phyloP scores from a whole-genome alignment of 2,888 invertebrate species.

The Drosophila tripunctata region DNA sequence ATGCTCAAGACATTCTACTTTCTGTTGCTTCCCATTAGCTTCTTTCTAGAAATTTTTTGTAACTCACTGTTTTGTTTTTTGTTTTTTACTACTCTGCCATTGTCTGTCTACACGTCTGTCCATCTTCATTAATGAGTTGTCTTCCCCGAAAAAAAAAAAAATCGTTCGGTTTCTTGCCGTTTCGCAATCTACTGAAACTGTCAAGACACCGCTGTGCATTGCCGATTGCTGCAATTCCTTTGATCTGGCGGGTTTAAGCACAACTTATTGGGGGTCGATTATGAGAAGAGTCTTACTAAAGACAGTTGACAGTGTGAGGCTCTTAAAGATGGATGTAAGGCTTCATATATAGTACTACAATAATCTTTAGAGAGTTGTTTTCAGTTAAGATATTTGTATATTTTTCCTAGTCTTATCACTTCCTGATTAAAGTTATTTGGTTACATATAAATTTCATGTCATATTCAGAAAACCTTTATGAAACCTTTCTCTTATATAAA shows the following conservation, averaged over 20 bases:
- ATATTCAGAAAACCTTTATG: too few relatives aligned
- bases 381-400: too few relatives aligned
- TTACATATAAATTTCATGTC: too few relatives aligned
- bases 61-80: conserved; percentile 4
- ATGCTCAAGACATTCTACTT: conserved; percentile 55
- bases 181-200: conserved; percentile 33
- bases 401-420: too few relatives aligned
- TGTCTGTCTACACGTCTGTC: conserved; percentile 48
- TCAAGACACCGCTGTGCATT: conserved; percentile 41
- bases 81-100: conserved; percentile 6
- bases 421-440: too few relatives aligned
- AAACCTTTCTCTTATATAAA: too few relatives aligned
- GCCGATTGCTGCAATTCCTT: conserved; percentile 33
- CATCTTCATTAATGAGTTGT: conserved; percentile 55
- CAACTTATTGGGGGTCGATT: conserved; percentile 37
- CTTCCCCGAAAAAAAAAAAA: conserved; percentile 10
- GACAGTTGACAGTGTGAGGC: not conserved
- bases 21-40: conserved; percentile 58
- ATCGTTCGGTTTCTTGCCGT: conserved; percentile 13
- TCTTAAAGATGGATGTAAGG: too few relatives aligned
- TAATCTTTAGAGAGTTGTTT: too few relatives aligned
- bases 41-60: conserved; percentile 36
- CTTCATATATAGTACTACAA: too few relatives aligned
- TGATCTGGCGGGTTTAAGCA: conserved; percentile 38
- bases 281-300: conserved; percentile 1